Base-by-base conservation (phyloP, 2,888 invertebrate species). In the Heliconius cydno region DNA sequence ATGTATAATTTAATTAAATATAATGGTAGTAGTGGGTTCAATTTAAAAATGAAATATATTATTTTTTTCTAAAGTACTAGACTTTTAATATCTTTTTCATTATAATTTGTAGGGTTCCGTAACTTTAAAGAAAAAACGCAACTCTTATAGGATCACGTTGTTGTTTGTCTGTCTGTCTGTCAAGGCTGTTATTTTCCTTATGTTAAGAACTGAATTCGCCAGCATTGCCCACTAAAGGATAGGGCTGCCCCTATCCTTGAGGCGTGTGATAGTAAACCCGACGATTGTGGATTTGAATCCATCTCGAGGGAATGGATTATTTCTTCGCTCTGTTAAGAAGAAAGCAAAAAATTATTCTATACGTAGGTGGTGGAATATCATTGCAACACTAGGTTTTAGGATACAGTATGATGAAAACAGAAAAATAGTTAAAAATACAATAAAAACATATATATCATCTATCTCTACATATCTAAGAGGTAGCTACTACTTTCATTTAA, bases 401-500 rank as follows among this genome's bases (percentile, higher is more conserved):
- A 12, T 22, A 9, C 6, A 10, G n/a, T 7, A 10, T 52, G 22
- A 9, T 1, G 6, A 22, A 52, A 52, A n/a, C 7, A 57, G 7
- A 57, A 57, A 57, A 57, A n/a, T 22, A n/a, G 60, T 60, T 22
- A 52, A 52, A 22, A 52, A 22, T 52, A 52, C 22, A 25, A 65
- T 15, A 28, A 15, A 65, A 25, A 65, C 25, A 28, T 28, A 25
- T 63, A 5, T 5, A 63, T 12, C 12, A 5, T 10, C 52, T 12
- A 28, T 12, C 7, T 52, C 28, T 52, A 71, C 5, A 10, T 52
- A 19, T 10, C 46, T 52, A 28, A 22, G 22, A 57, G 3, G 10
- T 28, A 28, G 52, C 38, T 79, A 75, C 74, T 76, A 52, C n/a
- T 74, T 78, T 74, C 9, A 65, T 72, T 22, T 79, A 79, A n/a